Evolutionary conservation across 2,797 vertebrate species (phyloP), one percentile per base, ranked within the genome.

Genomic region (Halcyon chelicuti): DNA sequence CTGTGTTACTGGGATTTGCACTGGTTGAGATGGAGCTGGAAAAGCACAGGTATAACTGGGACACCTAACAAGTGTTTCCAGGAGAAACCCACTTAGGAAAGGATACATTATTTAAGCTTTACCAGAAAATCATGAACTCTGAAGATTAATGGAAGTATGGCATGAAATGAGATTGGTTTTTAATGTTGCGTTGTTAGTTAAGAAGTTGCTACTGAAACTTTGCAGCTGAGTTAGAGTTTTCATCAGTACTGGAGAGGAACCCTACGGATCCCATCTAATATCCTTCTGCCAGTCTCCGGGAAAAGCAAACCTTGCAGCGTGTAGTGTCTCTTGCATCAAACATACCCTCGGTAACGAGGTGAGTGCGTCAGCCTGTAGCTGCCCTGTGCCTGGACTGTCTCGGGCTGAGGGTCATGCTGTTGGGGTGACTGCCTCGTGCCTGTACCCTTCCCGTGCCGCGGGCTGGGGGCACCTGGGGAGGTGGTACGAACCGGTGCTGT

Each of bases 401-500:
- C 2, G 31, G 31, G 10, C 17, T 6, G 31, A 21, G 58, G 37
- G 6, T 28, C 0, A 0, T 3, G 5, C 37, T 8, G 16, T 7
- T 37, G 22, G 19, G 12, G 14, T 13, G n/a, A 16, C 3, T 17
- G 35, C 5, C 15, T 1, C 14, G 19, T 46, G 44, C 44, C 44
- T 46, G 44, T 11, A 21, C 21, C 44, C 44, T 20, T 46, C 44
- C 46, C 13, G 46, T 18, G 52, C 51, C 31, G 28, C 12, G 12
- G 9, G 31, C 46, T 51, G 18, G 31, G 37, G 16, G 12, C 5
- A 20, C 60, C 66, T 57, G 74, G 55, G 35, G 73, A 81, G 12
- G 11, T 21, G 0, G 0, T 2, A 3, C 2, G 10, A 60, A 23
- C 26, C 3, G 1, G 4, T 29, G 47, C 52, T 3, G 0, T 16